phyloP scores from a whole-genome alignment of 2,113 vertebrate genomes.

The Melospiza melodia region DNA sequence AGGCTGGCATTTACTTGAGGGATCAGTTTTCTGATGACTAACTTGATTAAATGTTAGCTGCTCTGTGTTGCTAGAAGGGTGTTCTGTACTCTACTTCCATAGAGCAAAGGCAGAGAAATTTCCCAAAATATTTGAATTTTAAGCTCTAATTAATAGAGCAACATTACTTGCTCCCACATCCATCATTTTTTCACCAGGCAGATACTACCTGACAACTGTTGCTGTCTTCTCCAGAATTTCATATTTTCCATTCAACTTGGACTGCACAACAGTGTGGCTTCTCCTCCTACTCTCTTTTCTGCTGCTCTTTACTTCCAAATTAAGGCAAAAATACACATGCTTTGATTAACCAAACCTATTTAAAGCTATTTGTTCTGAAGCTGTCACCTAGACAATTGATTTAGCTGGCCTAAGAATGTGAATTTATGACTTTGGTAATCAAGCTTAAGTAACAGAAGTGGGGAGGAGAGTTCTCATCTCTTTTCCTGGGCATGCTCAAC shows the following conservation, averaged over 20 bases:
- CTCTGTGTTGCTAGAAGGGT: background rate
- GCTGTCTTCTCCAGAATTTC: background rate
- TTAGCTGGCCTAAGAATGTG: background rate
- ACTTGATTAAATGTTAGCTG: background rate
- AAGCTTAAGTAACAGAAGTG: background rate
- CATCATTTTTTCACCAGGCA: background rate
- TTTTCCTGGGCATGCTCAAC: background rate
- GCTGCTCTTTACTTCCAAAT: background rate
- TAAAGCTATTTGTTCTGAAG: background rate
- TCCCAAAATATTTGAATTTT: background rate
- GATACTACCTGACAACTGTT: background rate
- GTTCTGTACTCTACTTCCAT: background rate
- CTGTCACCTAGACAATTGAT: conserved; percentile 3
- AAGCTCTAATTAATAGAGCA: background rate
- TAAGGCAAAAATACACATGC: background rate
- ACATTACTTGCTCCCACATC: background rate
- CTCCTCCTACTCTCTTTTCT: background rate
- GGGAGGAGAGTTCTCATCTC: background rate
- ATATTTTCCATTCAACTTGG: background rate
- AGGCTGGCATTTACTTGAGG: background rate
- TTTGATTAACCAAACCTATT: conserved; percentile 1
- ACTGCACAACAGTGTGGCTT: background rate
- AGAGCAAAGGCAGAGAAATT: background rate
- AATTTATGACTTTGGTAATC: background rate
- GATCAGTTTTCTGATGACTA: background rate